Evolutionary conservation across 2,797 vertebrate genomes (phyloP).

Genomic region (Pygocentrus nattereri): DNA sequence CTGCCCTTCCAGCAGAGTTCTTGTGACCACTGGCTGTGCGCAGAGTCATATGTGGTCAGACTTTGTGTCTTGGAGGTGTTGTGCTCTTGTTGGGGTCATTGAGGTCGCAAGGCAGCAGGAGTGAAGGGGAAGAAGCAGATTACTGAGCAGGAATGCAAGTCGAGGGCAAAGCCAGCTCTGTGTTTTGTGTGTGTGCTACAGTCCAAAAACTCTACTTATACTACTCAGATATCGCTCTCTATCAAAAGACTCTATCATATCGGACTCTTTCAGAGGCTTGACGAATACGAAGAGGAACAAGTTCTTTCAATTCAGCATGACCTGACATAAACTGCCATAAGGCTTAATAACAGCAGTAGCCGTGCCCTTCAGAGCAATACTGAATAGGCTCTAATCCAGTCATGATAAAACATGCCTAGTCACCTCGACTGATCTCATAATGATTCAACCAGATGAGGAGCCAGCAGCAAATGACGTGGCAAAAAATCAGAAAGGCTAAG

Average conservation of each 20-base stretch:
- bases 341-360: neutral
- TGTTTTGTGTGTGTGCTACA: neutral
- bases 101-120: neutral
- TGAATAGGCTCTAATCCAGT: neutral
- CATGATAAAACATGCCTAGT: neutral
- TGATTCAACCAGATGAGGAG: neutral
- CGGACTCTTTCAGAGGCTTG: neutral
- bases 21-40: neutral
- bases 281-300: neutral
- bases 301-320: neutral
- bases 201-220: too few relatives aligned
- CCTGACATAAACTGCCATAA: neutral
- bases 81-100: slow-evolving; percentile 20
- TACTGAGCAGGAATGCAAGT: slow-evolving; percentile 36
- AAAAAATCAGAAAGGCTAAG: neutral
- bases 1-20: neutral
- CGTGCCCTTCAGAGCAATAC: neutral
- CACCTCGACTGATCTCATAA: neutral
- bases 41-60: neutral
- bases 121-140: slow-evolving; percentile 35
- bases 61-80: slow-evolving; percentile 12
- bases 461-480: neutral
- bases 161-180: slow-evolving; percentile 1
- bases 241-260: too few relatives aligned
- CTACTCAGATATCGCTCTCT: neutral